Evolutionary conservation across 2,888 invertebrate genomes (phyloP).

Genomic region (Thecocarcelia acutangulata): DNA sequence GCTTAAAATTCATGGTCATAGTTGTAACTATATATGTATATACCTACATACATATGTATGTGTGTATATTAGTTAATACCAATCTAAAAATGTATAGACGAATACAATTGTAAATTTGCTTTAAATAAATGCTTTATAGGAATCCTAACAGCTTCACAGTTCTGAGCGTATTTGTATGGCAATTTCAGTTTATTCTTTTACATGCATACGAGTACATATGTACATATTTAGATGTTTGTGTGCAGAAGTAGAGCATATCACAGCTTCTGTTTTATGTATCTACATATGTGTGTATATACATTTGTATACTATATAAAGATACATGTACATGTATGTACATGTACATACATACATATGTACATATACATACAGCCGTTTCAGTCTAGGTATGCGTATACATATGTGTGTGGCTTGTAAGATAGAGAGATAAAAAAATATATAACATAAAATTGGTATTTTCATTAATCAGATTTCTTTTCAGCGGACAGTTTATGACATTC

Average conservation of each 20-base stretch:
- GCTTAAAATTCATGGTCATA: conserved; percentile 53
- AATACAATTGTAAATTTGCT: not conserved
- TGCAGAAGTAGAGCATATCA: too few relatives aligned
- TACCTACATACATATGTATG: too few relatives aligned
- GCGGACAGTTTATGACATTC: conserved; percentile 67
- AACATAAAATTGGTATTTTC: conserved; percentile 54
- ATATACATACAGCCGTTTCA: conserved; percentile 15
- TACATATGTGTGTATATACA: not conserved
- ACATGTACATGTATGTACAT: conserved; percentile 14
- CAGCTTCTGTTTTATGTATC: not conserved
- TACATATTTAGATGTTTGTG: not conserved
- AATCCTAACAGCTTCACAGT: not conserved
- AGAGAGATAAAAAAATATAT: not conserved
- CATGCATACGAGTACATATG: not conserved
- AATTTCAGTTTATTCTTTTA: not conserved
- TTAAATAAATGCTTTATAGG: not conserved
- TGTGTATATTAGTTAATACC: not conserved
- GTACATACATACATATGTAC: not conserved
- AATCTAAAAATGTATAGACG: conserved; percentile 19
- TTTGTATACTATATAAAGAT: not conserved
- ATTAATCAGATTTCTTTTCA: conserved; percentile 62
- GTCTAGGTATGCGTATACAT: not conserved
- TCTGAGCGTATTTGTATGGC: not conserved
- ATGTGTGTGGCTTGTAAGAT: not conserved
- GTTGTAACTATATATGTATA: too few relatives aligned